phyloP scores from a whole-genome alignment of 30 jellyfish, hydroid and myxozoan species.

The Hydractinia symbiolongicarpus region DNA sequence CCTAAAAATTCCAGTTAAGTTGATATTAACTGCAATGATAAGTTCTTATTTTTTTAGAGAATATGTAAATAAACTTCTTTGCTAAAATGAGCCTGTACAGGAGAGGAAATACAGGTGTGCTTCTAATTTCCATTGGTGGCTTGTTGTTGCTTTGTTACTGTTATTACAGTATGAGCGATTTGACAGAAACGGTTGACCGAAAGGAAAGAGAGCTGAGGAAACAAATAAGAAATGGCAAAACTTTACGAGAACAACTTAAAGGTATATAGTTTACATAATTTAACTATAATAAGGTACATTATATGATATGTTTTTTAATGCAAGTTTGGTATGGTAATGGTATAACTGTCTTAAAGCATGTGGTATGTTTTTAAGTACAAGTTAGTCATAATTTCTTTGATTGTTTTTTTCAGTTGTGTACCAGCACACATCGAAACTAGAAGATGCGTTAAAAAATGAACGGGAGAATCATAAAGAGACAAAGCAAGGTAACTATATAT shows the following conservation, averaged over 20 bases:
- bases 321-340: no score
- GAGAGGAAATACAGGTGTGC: neutral
- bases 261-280: neutral
- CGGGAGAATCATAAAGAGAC: slow-evolving; percentile 63
- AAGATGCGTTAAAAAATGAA: slow-evolving; percentile 57
- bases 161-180: neutral
- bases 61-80: neutral
- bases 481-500: slow-evolving; percentile 47
- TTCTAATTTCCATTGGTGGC: neutral
- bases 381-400: neutral
- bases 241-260: neutral
- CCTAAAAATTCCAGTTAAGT: no score
- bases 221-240: neutral
- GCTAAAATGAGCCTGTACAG: neutral
- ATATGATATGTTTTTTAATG: neutral
- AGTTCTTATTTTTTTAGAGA: neutral
- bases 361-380: no score
- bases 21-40: no score
- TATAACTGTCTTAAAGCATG: no score
- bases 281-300: neutral
- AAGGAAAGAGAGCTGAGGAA: neutral
- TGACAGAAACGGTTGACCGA: neutral
- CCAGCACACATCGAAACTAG: slow-evolving; percentile 72
- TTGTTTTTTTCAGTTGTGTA: slow-evolving; percentile 62
- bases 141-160: neutral